Evolutionary conservation across 1,140 invertebrate species (phyloP), one percentile per base, ranked within the genome.

Genomic region (Gonatopus flavifemur): DNA sequence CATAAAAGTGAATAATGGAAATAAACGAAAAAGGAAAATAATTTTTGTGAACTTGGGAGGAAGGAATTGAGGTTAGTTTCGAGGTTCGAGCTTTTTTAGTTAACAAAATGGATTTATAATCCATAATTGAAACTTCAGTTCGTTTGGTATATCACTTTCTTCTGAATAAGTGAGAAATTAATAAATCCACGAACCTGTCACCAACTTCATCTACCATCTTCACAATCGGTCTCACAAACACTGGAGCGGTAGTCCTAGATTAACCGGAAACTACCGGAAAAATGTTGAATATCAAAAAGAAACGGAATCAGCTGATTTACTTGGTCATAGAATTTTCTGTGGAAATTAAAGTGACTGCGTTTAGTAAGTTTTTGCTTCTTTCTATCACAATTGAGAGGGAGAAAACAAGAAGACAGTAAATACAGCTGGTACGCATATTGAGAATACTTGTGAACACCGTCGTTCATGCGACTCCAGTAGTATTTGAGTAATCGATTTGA

Each of bases 201-300:
- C 56, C 64, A 61, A 62, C 67, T 73, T 78, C 74, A 74, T 77
- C 74, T 74, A 76, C 70, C 74, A 78, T 76, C 61, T 78, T 78
- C 74, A 67, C 64, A 63, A 62, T 65, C 57, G 62, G 49, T 54
- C 51, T 57, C 47, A 50, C 55, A 43, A 56, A 52, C 42, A 51
- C 49, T 64, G 69, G 59, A 73, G 71, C 63, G 57, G 44, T 53
- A 55, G 59, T 49, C 57, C 50, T 36, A 38, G 20, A 31, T 46
- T 56, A 64, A 68, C 62, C 63, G 65, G 66, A 66, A 59, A 52
- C n/a, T n/a, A n/a, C n/a, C n/a, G n/a, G n/a, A 54, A 58, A 46
- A 53, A 49, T 44, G 40, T 39, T 18, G 47, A 47, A 55, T 32
- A 45, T 30, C 32, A n/a, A n/a, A n/a, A n/a, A n/a, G 58, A 57